These are phyloP conservation scores for Pterostichus madidus DNA, from an alignment of 2,888 invertebrate species.

Conservation along the genomic window DNA sequence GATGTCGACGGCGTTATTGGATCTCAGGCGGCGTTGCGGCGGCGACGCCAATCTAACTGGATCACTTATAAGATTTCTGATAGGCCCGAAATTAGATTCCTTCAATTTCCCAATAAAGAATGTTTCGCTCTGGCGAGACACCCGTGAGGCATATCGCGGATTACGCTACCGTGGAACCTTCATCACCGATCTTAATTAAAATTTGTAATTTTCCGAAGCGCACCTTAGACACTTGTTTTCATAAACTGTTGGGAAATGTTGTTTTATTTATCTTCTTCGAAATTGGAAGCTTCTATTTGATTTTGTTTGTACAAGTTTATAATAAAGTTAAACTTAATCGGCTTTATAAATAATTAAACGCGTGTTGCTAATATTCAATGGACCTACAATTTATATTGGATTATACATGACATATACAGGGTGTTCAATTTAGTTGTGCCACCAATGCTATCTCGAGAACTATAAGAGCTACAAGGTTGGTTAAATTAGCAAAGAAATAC, in stretches of 20 bases:
- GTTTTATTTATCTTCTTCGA: neutral
- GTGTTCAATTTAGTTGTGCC: too few relatives aligned
- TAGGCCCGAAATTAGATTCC: slow-evolving; percentile 64
- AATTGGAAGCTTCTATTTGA: too few relatives aligned
- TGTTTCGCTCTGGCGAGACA: slow-evolving; percentile 41
- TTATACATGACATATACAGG: too few relatives aligned
- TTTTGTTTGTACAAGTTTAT: too few relatives aligned
- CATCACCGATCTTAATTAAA: slow-evolving; percentile 56
- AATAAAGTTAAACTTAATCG: too few relatives aligned
- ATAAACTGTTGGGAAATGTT: neutral
- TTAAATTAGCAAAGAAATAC: too few relatives aligned
- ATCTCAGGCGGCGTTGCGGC: slow-evolving; percentile 15
- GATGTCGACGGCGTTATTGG: slow-evolving; percentile 23
- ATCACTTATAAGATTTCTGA: slow-evolving; percentile 60
- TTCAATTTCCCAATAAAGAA: slow-evolving; percentile 66
- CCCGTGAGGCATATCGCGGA: slow-evolving; percentile 38
- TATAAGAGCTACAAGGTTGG: too few relatives aligned
- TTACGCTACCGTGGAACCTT: slow-evolving; percentile 31
- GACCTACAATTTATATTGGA: too few relatives aligned
- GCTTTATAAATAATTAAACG: too few relatives aligned
- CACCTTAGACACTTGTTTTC: neutral
- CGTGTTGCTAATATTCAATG: too few relatives aligned
- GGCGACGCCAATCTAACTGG: slow-evolving; percentile 55
- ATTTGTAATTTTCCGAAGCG: slow-evolving; percentile 47
- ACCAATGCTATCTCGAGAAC: too few relatives aligned